A percentile compares a stretch with the other conserved stretches of the same genome.
Evolutionary conservation across 2,888 invertebrate species (phyloP).

Genomic region (Eutolmus rufibarbis): DNA sequence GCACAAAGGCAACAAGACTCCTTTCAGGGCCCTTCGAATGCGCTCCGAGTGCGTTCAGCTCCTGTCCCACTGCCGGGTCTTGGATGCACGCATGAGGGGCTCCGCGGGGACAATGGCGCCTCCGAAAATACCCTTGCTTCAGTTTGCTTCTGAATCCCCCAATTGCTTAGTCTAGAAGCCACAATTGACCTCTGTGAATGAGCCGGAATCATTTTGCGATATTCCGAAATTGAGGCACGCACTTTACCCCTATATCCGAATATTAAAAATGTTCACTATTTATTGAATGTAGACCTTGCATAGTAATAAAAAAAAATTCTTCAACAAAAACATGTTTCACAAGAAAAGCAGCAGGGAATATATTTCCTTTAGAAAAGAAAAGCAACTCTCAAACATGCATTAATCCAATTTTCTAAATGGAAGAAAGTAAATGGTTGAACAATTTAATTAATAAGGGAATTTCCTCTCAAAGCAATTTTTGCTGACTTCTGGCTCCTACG

Average conservation of each 20-base stretch:
- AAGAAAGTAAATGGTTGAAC: too few species aligned
- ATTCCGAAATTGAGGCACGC: not conserved
- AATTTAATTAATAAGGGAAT: too few species aligned
- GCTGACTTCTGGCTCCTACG: too few species aligned
- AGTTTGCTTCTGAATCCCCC: not conserved
- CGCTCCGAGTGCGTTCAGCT: not conserved
- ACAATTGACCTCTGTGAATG: not conserved
- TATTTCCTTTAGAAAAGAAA: too few species aligned
- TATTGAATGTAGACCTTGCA: too few species aligned
- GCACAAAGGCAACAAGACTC: not conserved
- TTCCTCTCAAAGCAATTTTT: too few species aligned
- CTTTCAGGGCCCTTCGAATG: not conserved
- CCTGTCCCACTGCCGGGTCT: not conserved
- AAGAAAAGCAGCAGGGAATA: too few species aligned
- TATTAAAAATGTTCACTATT: too few species aligned
- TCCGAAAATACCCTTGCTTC: not conserved
- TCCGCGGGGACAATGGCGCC: not conserved
- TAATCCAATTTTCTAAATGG: too few species aligned
- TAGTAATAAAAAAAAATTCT: too few species aligned
- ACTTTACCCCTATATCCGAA: not conserved
- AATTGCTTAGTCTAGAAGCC: not conserved
- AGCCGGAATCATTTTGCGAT: not conserved
- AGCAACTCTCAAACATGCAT: too few species aligned
- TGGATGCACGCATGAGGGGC: not conserved
- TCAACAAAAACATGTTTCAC: too few species aligned